phyloP scores from a whole-genome alignment of 2,797 vertebrate species.

The Acridotheres tristis region DNA sequence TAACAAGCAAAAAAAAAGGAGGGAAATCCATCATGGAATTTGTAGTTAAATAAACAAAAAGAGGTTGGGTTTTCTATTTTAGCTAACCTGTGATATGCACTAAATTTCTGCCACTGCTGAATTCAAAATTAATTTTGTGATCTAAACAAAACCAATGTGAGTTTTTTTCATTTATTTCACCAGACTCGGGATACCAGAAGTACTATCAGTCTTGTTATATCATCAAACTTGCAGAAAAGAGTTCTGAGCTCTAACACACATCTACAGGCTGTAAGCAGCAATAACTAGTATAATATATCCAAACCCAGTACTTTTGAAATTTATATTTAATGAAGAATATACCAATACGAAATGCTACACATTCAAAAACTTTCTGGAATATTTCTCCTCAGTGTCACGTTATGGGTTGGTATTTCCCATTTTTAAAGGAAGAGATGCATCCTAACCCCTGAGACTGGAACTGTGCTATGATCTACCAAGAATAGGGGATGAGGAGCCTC shows the following conservation, averaged over 20 bases:
- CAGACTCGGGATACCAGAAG: neutral
- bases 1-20: neutral
- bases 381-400: neutral
- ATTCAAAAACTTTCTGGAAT: neutral
- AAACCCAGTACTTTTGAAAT: neutral
- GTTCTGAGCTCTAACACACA: neutral
- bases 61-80: neutral
- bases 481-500: neutral
- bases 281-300: neutral
- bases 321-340: neutral
- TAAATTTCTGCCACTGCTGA: neutral
- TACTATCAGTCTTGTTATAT: neutral
- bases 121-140: neutral
- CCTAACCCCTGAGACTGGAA: accelerated
- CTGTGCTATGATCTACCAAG: neutral
- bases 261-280: neutral
- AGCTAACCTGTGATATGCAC: neutral
- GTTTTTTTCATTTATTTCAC: neutral
- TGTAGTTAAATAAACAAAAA: neutral
- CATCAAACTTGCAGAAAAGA: neutral
- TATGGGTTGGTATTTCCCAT: neutral
- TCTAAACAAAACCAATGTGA: neutral
- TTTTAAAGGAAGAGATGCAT: neutral
- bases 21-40: neutral
- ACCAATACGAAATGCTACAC: neutral